Conservation (phyloP, 2,797 vertebrate genomes). For the Telmatherina bonti region DNA sequence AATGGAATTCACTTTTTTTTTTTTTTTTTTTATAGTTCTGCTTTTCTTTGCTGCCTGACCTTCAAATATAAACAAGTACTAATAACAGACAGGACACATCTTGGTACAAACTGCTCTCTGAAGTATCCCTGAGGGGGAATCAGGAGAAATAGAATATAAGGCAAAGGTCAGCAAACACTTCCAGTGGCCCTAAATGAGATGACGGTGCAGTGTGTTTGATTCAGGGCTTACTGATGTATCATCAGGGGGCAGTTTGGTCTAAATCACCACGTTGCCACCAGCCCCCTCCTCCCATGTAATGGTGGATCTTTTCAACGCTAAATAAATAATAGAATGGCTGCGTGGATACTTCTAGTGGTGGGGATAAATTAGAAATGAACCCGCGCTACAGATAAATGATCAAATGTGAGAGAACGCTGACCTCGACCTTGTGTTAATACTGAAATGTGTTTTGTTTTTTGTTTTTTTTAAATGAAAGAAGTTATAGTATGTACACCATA, state of each 20-base stretch:
- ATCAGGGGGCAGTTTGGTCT: slow-evolving; percentile 71
- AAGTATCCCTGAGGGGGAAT: slow-evolving; percentile 59
- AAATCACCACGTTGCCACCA: slow-evolving; percentile 70
- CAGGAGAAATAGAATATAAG: slow-evolving; percentile 59
- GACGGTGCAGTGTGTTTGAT: slow-evolving; percentile 45
- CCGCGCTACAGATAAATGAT: slow-evolving; percentile 20
- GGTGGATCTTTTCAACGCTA: slow-evolving; percentile 69
- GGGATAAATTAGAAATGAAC: slow-evolving; percentile 57
- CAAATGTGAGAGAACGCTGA: slow-evolving; percentile 5
- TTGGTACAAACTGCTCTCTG: slow-evolving; percentile 24
- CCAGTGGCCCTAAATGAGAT: slow-evolving; percentile 42
- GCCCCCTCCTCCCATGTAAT: slow-evolving; percentile 59
- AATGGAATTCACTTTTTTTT: slow-evolving; percentile 6
- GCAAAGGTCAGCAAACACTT: slow-evolving; percentile 71
- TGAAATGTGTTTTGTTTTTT: not conserved
- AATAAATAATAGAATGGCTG: slow-evolving; percentile 66
- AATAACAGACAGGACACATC: slow-evolving; percentile 23
- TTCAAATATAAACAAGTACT: slow-evolving; percentile 11
- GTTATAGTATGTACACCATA: not conserved
- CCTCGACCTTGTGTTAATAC: not conserved
- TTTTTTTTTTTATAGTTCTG: slow-evolving; percentile 6
- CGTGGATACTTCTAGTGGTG: slow-evolving; percentile 33
- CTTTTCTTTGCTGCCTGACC: slow-evolving; percentile 15
- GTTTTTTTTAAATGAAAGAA: too few species aligned
- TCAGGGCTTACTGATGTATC: slow-evolving; percentile 67